These are phyloP conservation scores for Phoebastria nigripes DNA, from an alignment of 2,797 vertebrate genomes.

Conservation along the genomic window DNA sequence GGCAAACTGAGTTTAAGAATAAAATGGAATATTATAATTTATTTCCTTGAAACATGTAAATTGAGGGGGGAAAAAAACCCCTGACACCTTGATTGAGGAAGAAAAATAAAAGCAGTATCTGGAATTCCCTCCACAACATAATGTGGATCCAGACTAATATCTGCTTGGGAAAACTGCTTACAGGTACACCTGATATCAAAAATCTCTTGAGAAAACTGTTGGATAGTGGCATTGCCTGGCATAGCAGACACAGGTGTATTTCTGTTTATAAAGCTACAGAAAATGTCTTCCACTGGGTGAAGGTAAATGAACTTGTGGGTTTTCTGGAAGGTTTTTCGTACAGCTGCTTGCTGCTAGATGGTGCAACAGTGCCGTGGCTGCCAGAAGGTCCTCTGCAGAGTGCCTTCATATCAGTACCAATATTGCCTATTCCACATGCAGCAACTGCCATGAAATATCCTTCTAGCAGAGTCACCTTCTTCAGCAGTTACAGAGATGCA, in stretches of 20 bases:
- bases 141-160: background rate
- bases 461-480: background rate
- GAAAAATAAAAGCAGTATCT: background rate
- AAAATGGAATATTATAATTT: background rate
- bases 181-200: background rate
- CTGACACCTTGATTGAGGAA: background rate
- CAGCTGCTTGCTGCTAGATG: background rate
- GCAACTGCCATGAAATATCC: background rate
- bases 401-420: background rate
- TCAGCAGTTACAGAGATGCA: background rate
- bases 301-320: background rate
- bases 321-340: background rate
- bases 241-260: background rate
- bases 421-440: background rate
- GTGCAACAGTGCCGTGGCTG: background rate
- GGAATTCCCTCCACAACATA: background rate
- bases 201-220: background rate
- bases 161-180: background rate
- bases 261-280: background rate
- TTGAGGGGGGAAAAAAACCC: rapidly evolving
- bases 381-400: background rate
- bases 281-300: background rate
- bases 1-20: background rate
- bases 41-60: background rate
- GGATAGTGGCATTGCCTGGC: background rate